phyloP scores from a whole-genome alignment of 2,113 vertebrate genomes.

The Miniopterus natalensis region DNA sequence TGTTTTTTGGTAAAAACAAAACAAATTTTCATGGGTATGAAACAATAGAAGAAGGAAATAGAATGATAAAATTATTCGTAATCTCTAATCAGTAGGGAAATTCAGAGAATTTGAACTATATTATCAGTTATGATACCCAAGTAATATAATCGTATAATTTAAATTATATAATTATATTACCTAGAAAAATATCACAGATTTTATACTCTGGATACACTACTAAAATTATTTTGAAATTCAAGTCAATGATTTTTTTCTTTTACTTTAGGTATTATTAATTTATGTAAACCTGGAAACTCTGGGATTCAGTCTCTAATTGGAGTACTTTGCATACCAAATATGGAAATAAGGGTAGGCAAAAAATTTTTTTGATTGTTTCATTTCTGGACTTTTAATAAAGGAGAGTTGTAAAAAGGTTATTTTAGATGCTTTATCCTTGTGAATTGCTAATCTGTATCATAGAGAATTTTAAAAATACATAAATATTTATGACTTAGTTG shows the following conservation, averaged over 20 bases:
- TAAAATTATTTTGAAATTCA: constrained; percentile 30
- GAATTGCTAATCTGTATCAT: not conserved
- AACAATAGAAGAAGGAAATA: constrained; percentile 55
- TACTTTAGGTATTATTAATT: constrained; percentile 96
- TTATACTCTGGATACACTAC: constrained; percentile 24
- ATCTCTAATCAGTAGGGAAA: not conserved
- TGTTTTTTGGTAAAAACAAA: not conserved
- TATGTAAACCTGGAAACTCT: constrained; percentile 97
- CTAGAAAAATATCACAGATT: constrained; percentile 5
- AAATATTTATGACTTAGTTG: not conserved
- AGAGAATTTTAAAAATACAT: not conserved
- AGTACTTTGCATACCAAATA: constrained; percentile 99
- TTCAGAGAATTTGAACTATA: not conserved
- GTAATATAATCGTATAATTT: not conserved
- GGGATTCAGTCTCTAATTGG: constrained; percentile 99
- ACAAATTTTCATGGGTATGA: not conserved
- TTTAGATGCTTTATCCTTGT: constrained; percentile 24
- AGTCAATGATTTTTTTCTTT: constrained; percentile 30
- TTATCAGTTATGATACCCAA: not conserved
- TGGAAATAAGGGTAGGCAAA: constrained; percentile 97
- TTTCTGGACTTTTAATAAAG: constrained; percentile 36
- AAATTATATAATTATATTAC: not conserved
- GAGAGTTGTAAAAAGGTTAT: not conserved
- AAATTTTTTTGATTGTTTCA: constrained; percentile 41
- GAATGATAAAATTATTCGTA: constrained; percentile 3